Base-by-base conservation (phyloP, 2,113 vertebrate species). In the Penelope pileata region DNA sequence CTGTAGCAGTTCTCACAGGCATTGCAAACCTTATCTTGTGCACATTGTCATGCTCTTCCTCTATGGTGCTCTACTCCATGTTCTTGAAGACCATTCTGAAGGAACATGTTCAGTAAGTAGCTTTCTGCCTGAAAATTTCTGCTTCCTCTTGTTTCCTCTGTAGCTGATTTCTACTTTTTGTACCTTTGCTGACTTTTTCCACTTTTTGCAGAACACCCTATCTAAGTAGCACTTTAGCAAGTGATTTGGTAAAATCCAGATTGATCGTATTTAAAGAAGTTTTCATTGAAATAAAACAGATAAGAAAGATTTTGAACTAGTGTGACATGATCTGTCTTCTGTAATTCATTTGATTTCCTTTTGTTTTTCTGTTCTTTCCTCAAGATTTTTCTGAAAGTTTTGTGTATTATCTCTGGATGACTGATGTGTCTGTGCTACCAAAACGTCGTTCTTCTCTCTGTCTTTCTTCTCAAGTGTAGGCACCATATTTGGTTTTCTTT, bases 401-500 rank as follows among this genome's bases (percentile, higher is more conserved):
- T 22, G 13, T 83, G 29, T 77, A 54, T 43, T 86, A 24, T 78
- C 80, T 83, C 64, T 86, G 80, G 69, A 70, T 94, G 80, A 92
- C 88, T 88, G 75, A 93, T 91, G 14, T 59, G 64, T 63, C 68
- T 86, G 38, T 90, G 64, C 56, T 84, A 83, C 45, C 68, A 81
- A 86, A 95, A 94, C 75, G 9, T 81, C 86, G 88, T 63, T 86
- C 68, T 67, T 22, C 4, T 70, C 40, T 54, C 23, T 45, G 36
- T 68, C 64, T 95, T 94, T 90, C 34, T 68, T 94, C n/a, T 73
- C 42, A 90, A 94, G 32, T 40, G 38, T 24, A 78, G 68, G 36
- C 43, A 78, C 83, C 91, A 78, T 83, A 82, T 90, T 90, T 93
- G 80, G 38, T 89, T 95, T 92, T 92, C 68, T 88, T 68, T 51